phyloP scores from a whole-genome alignment of 2,113 vertebrate genomes.

The Callipepla californica region DNA sequence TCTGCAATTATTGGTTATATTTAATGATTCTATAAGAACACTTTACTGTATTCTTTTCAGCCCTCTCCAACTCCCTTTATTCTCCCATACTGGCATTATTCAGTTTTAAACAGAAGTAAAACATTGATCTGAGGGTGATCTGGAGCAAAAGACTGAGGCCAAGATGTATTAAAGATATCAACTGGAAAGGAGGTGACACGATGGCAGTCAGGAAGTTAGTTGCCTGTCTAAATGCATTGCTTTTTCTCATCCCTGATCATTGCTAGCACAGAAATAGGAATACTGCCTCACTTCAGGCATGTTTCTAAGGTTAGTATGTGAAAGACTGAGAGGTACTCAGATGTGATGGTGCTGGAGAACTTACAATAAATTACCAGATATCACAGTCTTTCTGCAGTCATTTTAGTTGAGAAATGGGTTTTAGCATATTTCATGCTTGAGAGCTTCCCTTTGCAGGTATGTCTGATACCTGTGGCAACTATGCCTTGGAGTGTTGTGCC shows the following conservation, averaged over 20 bases:
- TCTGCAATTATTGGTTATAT: neutral
- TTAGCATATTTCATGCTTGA: conserved; percentile 28
- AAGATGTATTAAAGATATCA: neutral
- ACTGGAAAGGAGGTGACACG: neutral
- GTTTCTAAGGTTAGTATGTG: conserved; percentile 2
- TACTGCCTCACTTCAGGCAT: neutral
- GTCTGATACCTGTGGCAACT: neutral
- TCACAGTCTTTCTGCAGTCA: neutral
- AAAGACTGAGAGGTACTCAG: neutral
- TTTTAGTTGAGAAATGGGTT: neutral
- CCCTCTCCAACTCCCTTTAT: neutral
- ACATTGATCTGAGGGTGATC: neutral
- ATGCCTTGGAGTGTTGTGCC: neutral
- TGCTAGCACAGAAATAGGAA: neutral
- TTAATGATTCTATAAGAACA: neutral
- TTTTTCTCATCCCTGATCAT: neutral
- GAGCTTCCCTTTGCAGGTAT: neutral
- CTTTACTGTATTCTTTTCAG: neutral
- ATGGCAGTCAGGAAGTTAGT: neutral
- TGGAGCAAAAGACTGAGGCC: neutral
- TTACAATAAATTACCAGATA: conserved; percentile 2
- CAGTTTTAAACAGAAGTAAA: neutral
- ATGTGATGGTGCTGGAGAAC: neutral
- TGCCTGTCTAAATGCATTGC: neutral
- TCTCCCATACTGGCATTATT: neutral